Evolutionary conservation across 2,113 vertebrate species (phyloP), one percentile per base, ranked within the genome.

Genomic region (Amblyornis subalaris): DNA sequence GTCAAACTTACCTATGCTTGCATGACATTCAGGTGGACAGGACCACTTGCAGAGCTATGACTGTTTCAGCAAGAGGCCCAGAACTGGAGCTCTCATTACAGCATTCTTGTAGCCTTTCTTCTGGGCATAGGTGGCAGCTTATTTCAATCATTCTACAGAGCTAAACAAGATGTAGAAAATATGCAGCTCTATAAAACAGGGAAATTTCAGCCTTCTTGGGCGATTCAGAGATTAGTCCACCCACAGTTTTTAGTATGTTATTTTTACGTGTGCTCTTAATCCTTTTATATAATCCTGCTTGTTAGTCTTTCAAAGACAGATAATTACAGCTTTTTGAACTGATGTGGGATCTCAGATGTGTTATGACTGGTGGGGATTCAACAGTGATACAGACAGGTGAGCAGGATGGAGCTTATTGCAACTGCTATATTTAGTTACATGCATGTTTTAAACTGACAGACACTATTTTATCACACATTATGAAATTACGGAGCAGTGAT

Each of bases 151-250:
- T 72, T 92, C 61, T 29, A 13, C 29, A 19, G 25, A 71, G 48
- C 44, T 70, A 60, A 91, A 73, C 19, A 70, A 80, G 25, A 33
- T 12, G 25, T 45, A 66, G 42, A 67, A 89, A 84, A 75, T 18
- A 31, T 0, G 0, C 23, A 40, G 40, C 40, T 87, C 14, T 53
- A 0, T 33, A n/a, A 67, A 62, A 35, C 9, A 47, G 23, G 35
- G n/a, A 29, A 65, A 45, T 65, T 78, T 72, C 48, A 71, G 44
- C 36, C n/a, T 72, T 87, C 60, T 55, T 1, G 16, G 5, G 31
- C 60, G 19, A 71, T 78, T 77, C 38, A 57, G 44, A 42, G 16
- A 23, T 84, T 77, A 77, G 42, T 64, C 45, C 45, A 86, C 36
- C 50, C 55, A 38, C 55, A 58, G 15, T 22, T 90, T 90, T 92